A percentile compares a stretch with the other conserved stretches of the same genome.
phyloP scores from a whole-genome alignment of 2,888 invertebrate genomes.

The Ernsta delagoae region DNA sequence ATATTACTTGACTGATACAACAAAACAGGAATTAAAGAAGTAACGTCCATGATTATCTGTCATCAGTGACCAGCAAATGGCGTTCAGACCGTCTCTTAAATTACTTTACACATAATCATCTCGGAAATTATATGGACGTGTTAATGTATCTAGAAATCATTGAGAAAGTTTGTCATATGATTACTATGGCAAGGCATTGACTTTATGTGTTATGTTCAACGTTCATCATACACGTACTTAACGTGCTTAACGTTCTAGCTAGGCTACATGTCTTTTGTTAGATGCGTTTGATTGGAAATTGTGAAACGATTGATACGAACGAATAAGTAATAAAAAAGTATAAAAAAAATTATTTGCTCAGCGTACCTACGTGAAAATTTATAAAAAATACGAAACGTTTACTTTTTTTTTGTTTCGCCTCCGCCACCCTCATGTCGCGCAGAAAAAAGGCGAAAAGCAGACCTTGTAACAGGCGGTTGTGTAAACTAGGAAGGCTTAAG shows the following conservation, averaged over 20 bases:
- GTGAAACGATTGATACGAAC: too few species aligned
- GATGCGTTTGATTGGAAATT: background rate
- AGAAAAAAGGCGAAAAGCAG: too few species aligned
- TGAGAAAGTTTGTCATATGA: constrained; percentile 36
- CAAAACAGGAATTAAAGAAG: constrained; percentile 17
- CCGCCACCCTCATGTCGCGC: too few species aligned
- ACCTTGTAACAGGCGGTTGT: too few species aligned
- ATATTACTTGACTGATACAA: constrained; percentile 1
- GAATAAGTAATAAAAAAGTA: too few species aligned
- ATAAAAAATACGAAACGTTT: too few species aligned
- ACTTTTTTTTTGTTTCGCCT: too few species aligned
- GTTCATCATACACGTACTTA: background rate
- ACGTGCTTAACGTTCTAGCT: constrained; percentile 11
- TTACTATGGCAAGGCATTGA: constrained; percentile 24
- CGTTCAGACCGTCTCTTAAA: constrained; percentile 26
- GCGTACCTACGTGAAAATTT: too few species aligned
- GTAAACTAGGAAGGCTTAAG: too few species aligned
- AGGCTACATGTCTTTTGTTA: background rate
- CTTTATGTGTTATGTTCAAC: constrained; percentile 25
- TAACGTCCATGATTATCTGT: constrained; percentile 29
- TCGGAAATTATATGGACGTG: constrained; percentile 33
- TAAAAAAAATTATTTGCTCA: too few species aligned
- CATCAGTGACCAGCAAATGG: constrained; percentile 31
- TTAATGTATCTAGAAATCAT: constrained; percentile 38
- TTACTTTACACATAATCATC: constrained; percentile 34